A percentile compares a stretch with the other conserved stretches of the same genome.
Evolutionary conservation across 2,888 invertebrate species (phyloP).

Genomic region (Dascillus cervinus): DNA sequence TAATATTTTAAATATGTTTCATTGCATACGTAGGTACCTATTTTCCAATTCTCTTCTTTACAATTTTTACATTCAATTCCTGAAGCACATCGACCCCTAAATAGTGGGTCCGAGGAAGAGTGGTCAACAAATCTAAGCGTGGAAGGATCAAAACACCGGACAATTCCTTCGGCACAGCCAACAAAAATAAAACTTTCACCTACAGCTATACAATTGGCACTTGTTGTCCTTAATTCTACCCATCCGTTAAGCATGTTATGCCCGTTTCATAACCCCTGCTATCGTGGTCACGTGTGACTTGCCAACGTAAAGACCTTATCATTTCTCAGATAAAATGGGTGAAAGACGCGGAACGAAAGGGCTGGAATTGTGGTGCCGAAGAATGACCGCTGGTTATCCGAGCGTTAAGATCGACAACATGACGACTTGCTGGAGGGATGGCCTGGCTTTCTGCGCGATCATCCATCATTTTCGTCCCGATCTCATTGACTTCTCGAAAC

Average conservation of each 20-base stretch:
- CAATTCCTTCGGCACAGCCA: slow-evolving; percentile 92
- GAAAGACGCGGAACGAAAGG: slow-evolving; percentile 84
- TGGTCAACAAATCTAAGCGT: slow-evolving; percentile 82
- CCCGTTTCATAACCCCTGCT: too few species aligned
- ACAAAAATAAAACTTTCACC: slow-evolving; percentile 84
- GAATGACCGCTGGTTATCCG: slow-evolving; percentile 81
- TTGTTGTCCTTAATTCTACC: too few species aligned
- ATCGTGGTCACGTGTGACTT: too few species aligned
- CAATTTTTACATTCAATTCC: slow-evolving; percentile 75
- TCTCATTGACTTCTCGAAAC: too few species aligned
- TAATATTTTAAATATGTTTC: too few species aligned
- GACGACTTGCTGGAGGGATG: slow-evolving; percentile 93
- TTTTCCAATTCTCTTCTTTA: too few species aligned
- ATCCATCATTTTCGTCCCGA: slow-evolving; percentile 94
- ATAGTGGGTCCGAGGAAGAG: slow-evolving; percentile 84
- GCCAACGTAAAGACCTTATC: too few species aligned
- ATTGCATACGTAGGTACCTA: too few species aligned
- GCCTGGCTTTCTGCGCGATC: slow-evolving; percentile 91
- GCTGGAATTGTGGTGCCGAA: slow-evolving; percentile 86
- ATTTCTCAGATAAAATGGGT: too few species aligned
- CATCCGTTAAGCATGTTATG: too few species aligned
- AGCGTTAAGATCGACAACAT: slow-evolving; percentile 88
- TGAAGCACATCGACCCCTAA: slow-evolving; percentile 88
- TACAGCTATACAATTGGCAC: slow-evolving; percentile 87
- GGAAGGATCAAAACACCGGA: slow-evolving; percentile 77